These are phyloP conservation scores for Protaetia brevitarsis DNA, from an alignment of 1,140 invertebrate species.

Conservation along the genomic window DNA sequence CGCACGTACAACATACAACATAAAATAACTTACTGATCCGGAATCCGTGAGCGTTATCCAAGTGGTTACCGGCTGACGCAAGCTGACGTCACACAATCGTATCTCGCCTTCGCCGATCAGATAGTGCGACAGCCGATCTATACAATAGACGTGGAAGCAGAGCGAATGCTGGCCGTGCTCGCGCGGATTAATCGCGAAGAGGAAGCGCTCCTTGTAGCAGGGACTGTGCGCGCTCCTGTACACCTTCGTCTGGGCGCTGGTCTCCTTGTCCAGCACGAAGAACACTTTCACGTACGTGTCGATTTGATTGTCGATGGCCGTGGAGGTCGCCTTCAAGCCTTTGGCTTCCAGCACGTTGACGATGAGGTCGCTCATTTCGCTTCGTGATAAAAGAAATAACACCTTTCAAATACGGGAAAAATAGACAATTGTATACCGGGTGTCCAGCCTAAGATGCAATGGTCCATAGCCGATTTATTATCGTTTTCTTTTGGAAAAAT, in stretches of 20 bases:
- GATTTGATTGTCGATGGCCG: constrained; percentile 55
- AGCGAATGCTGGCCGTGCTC: constrained; percentile 54
- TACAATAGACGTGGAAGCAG: constrained; percentile 61
- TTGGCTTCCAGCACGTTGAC: constrained; percentile 75
- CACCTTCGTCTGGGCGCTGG: constrained; percentile 71
- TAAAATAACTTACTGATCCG: constrained; percentile 53
- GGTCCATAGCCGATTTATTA: too few species aligned
- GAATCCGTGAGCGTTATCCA: constrained; percentile 64
- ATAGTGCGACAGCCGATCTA: constrained; percentile 61
- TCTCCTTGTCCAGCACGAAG: constrained; percentile 67
- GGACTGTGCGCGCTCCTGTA: constrained; percentile 65
- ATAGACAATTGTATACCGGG: too few species aligned
- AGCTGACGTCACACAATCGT: constrained; percentile 58
- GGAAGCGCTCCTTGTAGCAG: constrained; percentile 71
- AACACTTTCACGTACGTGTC: constrained; percentile 76
- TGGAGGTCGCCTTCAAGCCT: constrained; percentile 63
- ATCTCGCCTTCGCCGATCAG: constrained; percentile 65
- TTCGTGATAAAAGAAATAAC: constrained; percentile 47
- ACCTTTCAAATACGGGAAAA: too few species aligned
- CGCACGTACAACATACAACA: too few species aligned
- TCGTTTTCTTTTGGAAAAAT: too few species aligned
- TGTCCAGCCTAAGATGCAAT: too few species aligned
- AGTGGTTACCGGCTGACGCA: constrained; percentile 57
- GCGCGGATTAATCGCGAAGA: constrained; percentile 61
- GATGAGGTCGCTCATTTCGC: constrained; percentile 67